Conservation (phyloP, 2,888 invertebrate genomes). For the Tethea ocularis region DNA sequence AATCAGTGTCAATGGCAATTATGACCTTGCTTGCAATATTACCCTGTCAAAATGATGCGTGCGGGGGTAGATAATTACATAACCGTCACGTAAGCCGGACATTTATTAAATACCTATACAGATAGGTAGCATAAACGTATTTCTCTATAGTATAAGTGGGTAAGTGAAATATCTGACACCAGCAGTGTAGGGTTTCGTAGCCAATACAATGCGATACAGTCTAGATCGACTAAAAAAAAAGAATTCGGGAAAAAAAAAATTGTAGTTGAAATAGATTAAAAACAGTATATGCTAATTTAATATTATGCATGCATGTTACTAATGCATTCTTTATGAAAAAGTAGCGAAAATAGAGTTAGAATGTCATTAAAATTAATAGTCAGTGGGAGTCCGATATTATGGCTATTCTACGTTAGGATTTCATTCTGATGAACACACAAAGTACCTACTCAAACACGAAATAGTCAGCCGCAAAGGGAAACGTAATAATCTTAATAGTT, state of each 20-base stretch:
- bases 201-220: no score
- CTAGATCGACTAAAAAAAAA: no score
- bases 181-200: no score
- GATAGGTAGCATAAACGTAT: no score
- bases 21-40: neutral
- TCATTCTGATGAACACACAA: neutral
- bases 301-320: no score
- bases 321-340: neutral
- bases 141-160: no score
- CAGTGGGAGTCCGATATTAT: neutral
- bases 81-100: neutral
- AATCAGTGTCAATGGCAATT: neutral
- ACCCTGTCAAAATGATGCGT: neutral
- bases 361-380: neutral
- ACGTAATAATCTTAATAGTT: neutral
- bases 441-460: neutral
- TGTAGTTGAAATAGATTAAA: no score
- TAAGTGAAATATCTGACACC: no score
- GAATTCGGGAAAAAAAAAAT: no score
- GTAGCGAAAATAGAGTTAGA: neutral
- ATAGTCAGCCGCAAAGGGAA: neutral
- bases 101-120: no score
- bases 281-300: no score
- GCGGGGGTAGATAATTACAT: neutral
- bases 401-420: neutral